Conservation (phyloP, 2,888 invertebrate species). For the Blastobasis adustella region DNA sequence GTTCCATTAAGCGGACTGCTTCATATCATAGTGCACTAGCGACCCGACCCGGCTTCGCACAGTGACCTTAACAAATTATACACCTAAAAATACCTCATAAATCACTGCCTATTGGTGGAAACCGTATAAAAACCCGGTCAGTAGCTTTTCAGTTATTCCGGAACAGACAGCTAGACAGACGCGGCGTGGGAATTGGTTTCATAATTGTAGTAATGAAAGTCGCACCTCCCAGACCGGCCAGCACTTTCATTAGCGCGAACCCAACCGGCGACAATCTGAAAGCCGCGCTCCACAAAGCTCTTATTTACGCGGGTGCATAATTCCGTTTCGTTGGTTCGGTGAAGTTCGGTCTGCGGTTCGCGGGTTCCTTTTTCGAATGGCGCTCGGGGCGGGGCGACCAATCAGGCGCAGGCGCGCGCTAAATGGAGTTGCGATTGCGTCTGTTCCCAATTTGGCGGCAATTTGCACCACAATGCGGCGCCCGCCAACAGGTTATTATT, state of each 20-base stretch:
- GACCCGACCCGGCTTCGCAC: too few relatives aligned
- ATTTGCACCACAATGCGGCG: constrained; percentile 63
- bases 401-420: constrained; percentile 62
- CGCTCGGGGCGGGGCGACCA: constrained; percentile 56
- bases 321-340: constrained; percentile 50
- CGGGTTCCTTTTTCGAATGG: constrained; percentile 15
- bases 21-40: too few relatives aligned
- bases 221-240: constrained; percentile 14
- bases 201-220: too few relatives aligned
- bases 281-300: constrained; percentile 48
- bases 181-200: too few relatives aligned
- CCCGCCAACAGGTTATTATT: constrained; percentile 66
- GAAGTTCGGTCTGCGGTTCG: constrained; percentile 30
- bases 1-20: too few relatives aligned
- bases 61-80: too few relatives aligned
- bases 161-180: too few relatives aligned
- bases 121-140: too few relatives aligned
- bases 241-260: constrained; percentile 21
- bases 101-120: too few relatives aligned
- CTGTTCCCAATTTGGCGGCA: constrained; percentile 67
- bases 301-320: constrained; percentile 66
- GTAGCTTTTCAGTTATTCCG: too few relatives aligned
- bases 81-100: too few relatives aligned
- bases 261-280: constrained; percentile 35
- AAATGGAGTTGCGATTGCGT: constrained; percentile 58